A percentile compares a stretch with the other conserved stretches of the same genome.
phyloP scores from a whole-genome alignment of 2,113 vertebrate genomes.

The Myocastor coypus region DNA sequence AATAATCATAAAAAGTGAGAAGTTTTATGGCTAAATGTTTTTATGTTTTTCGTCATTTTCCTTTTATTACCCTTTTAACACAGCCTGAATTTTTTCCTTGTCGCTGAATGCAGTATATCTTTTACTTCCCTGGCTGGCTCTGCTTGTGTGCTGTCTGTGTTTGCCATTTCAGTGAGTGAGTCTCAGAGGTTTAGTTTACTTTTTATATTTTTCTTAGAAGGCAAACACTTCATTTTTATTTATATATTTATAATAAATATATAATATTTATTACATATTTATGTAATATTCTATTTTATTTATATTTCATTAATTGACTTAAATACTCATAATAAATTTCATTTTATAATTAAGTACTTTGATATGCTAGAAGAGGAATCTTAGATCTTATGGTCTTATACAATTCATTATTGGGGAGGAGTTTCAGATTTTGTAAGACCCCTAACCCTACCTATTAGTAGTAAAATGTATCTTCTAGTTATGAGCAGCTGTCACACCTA shows the following conservation, averaged over 20 bases:
- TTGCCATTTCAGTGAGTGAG: not conserved
- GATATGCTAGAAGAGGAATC: not conserved
- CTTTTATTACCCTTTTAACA: not conserved
- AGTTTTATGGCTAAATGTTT: not conserved
- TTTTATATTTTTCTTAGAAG: not conserved
- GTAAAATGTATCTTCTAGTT: not conserved
- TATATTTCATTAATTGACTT: not conserved
- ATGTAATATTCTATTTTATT: too few relatives aligned
- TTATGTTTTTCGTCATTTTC: not conserved
- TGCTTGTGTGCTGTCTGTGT: not conserved
- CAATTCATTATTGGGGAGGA: not conserved
- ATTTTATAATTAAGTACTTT: not conserved
- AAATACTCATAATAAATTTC: not conserved
- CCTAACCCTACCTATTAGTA: not conserved
- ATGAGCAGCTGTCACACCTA: not conserved
- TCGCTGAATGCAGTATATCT: not conserved
- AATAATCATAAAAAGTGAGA: not conserved
- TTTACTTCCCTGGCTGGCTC: not conserved
- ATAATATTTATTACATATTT: too few relatives aligned
- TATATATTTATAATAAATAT: not conserved
- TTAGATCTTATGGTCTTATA: not conserved
- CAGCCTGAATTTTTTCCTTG: not conserved
- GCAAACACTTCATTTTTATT: not conserved
- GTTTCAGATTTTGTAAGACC: not conserved
- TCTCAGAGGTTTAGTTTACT: not conserved